Evolutionary conservation across 2,888 invertebrate genomes (phyloP).

Genomic region (Rotaria sp.): DNA sequence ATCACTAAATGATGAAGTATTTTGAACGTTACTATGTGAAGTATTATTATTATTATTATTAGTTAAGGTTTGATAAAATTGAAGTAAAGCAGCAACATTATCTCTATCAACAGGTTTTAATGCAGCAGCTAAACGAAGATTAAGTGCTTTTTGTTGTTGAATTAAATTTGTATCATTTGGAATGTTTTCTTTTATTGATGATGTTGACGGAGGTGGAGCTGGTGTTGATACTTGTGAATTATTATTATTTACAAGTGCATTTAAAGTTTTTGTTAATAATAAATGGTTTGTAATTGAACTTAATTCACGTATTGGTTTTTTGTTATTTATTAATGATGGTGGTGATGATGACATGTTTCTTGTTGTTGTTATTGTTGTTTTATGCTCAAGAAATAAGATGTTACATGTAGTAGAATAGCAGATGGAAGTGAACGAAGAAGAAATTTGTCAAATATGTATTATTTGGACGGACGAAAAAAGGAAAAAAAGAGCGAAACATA

Average conservation of each 20-base stretch:
- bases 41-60: background rate
- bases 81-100: background rate
- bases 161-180: background rate
- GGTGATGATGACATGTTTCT: background rate
- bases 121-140: slow-evolving; percentile 19
- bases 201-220: background rate
- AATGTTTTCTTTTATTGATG: slow-evolving; percentile 1
- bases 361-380: too few relatives aligned
- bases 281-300: background rate
- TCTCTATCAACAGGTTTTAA: background rate
- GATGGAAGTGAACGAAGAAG: background rate
- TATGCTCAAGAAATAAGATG: background rate
- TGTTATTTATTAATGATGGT: background rate
- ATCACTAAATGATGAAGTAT: background rate
- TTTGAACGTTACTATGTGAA: background rate
- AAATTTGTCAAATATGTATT: slow-evolving; percentile 8
- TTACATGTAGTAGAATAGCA: background rate
- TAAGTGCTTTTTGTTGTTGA: background rate
- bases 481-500: background rate
- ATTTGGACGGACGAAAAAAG: slow-evolving; percentile 12
- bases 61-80: background rate
- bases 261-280: background rate
- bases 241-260: slow-evolving; percentile 8
- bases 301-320: slow-evolving; percentile 19
- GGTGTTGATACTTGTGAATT: background rate